Evolutionary conservation across 2,797 vertebrate species (phyloP), one percentile per base, ranked within the genome.

Genomic region (Acridotheres tristis): DNA sequence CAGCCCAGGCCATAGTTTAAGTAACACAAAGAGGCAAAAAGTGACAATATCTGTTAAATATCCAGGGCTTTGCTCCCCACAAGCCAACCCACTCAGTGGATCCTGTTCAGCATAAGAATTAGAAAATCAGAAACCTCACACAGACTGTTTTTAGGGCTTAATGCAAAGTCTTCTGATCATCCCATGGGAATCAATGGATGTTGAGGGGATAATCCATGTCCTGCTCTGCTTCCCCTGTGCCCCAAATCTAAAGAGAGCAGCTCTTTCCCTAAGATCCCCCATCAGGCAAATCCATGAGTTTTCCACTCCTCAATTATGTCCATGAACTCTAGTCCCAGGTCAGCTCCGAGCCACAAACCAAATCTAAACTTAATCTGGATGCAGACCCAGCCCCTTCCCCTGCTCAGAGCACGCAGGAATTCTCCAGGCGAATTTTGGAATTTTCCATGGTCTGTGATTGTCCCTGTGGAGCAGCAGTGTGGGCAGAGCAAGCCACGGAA

Each of bases 401-500:
- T 0, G 1, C 82, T 85, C 47, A 54, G 76, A 96, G 47, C 79
- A 94, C 15, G 0, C 94, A 96, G 71, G 79, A 95, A 96, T 95
- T 88, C 90, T 19, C 26, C 59, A 82, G 71, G 71, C 45, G 0
- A 90, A 89, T 94, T 86, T 76, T 84, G 83, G 89, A 97, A 96
- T 97, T 96, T 96, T 97, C 94, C 88, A 76, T 95, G 92, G 89
- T 97, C 54, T 92, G 25, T 48, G 90, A 86, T 29, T 81, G 83
- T 88, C 92, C 63, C 91, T 88, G 57, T 34, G 95, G 94, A 93
- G 89, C 73, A 57, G 73, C 0, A n/a, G 0, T 93, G 92, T 47
- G 94, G 96, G 95, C 91, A 95, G 82, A 54, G 74, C 73, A 67
- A 73, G 69, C 88, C 88, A 96, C 18, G 10, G 50, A 18, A 53